Evolutionary conservation across 2,888 invertebrate species (phyloP), one percentile per base, ranked within the genome.

Genomic region (Junonia oenone): DNA sequence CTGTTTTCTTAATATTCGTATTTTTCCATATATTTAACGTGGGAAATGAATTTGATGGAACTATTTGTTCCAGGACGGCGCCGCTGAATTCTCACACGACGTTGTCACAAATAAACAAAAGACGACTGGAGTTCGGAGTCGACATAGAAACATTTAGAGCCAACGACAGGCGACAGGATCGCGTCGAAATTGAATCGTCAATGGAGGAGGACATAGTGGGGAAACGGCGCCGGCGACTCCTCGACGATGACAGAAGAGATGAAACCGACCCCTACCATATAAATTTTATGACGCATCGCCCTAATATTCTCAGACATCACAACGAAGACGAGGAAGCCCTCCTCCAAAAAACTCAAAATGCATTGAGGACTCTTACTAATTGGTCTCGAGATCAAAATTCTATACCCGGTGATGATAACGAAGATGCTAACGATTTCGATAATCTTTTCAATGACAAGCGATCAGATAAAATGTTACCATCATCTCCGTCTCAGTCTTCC

Each of bases 261-360:
- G 81, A 86, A 27, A 53, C 63, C 4, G 81, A 83, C 33, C 50
- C 67, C 13, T 76, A 78, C 65, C 76, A 77, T 65, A 65, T 82
- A 27, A 68, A 63, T 78, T 64, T 63, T 71, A 11, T 76, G 13
- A 72, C 71, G 50, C 79, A 80, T 62, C 82, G 88, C 55, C 85
- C 88, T 1, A 88, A 86, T 45, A 61, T 78, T 66, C 68, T 89
- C 65, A 78, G 82, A 59, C 81, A 69, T 56, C 58, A 82, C 37
- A 76, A 80, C 38, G 94, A 94, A 67, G 95, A 96, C 68, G 95
- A 96, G 72, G 97, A 97, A 76, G 94, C 94, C 0, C 91, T 96
- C 52, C 96, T 97, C 61, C 91, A 96, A 49, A 97, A 97, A 79
- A 97, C 97, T 2, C 97, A 97, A 76, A 96, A 96, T 1, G 97